phyloP scores from a whole-genome alignment of 2,113 vertebrate genomes.

The Tragelaphus strepsiceros region DNA sequence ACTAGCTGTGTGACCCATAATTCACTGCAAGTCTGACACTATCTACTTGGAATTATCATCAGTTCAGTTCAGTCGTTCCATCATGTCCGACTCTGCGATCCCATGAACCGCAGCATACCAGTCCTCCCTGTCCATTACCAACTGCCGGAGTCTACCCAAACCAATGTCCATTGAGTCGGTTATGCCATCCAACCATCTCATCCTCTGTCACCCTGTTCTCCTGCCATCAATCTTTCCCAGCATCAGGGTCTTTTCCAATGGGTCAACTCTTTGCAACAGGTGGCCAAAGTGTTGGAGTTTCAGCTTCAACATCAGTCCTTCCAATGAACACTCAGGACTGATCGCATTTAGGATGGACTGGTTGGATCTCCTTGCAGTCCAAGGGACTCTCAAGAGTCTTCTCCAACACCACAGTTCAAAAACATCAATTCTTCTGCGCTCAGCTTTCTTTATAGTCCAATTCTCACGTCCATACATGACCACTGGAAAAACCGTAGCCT shows the following conservation, averaged over 20 bases:
- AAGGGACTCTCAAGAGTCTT: background rate
- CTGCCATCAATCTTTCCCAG: background rate
- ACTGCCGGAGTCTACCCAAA: background rate
- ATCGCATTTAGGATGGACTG: background rate
- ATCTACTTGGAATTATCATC: background rate
- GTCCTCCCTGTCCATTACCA: background rate
- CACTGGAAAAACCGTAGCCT: no score
- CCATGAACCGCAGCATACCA: background rate
- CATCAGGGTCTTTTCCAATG: background rate
- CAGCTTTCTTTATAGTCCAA: background rate
- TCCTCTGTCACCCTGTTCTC: background rate
- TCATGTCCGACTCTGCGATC: background rate
- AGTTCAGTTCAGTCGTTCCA: fast-evolving
- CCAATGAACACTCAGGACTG: background rate
- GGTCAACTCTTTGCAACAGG: background rate
- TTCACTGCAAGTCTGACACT: background rate
- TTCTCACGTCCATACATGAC: no score
- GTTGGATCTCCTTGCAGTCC: background rate
- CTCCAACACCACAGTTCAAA: background rate
- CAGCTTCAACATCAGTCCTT: background rate
- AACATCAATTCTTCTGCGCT: background rate
- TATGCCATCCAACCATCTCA: background rate
- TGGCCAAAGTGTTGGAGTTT: background rate
- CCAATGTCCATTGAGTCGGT: background rate
- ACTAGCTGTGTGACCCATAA: background rate